Evolutionary conservation across 1,140 invertebrate genomes (phyloP).

Genomic region (Drosophila hydei): DNA sequence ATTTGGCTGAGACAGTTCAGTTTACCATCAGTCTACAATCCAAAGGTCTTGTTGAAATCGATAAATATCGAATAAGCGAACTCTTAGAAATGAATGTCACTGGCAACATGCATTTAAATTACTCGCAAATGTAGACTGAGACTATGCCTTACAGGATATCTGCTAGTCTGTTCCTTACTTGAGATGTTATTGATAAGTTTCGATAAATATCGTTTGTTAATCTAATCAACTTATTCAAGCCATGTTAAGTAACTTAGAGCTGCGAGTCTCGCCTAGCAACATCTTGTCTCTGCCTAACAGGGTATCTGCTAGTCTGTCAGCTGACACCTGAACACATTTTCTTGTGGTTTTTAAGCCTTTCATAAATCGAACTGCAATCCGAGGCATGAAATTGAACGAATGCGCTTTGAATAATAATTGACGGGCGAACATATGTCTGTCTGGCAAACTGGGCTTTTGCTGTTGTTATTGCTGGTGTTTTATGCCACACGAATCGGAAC

Average conservation of each 20-base stretch:
- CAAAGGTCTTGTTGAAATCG: no score
- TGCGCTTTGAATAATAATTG: constrained; percentile 68
- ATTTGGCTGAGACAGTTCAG: no score
- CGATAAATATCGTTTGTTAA: background rate
- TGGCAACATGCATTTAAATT: no score
- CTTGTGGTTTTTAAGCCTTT: constrained; percentile 1
- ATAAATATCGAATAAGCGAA: background rate
- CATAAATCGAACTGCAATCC: constrained; percentile 34
- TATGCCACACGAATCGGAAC: constrained; percentile 30
- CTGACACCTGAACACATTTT: background rate
- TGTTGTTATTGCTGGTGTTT: constrained; percentile 16
- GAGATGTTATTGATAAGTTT: no score
- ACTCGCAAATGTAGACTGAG: no score
- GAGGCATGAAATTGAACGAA: constrained; percentile 65
- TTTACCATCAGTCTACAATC: no score
- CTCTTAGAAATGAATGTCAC: no score
- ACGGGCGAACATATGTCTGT: constrained; percentile 44
- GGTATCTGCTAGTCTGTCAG: background rate
- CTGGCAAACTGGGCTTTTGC: constrained; percentile 6
- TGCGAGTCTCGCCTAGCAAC: no score
- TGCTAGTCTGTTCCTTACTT: no score
- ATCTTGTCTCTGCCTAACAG: background rate
- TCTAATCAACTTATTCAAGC: no score
- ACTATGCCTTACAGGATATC: no score
- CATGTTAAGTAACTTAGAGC: no score